phyloP scores from a whole-genome alignment of 1,140 invertebrate genomes.

The Nylanderia fulva region DNA sequence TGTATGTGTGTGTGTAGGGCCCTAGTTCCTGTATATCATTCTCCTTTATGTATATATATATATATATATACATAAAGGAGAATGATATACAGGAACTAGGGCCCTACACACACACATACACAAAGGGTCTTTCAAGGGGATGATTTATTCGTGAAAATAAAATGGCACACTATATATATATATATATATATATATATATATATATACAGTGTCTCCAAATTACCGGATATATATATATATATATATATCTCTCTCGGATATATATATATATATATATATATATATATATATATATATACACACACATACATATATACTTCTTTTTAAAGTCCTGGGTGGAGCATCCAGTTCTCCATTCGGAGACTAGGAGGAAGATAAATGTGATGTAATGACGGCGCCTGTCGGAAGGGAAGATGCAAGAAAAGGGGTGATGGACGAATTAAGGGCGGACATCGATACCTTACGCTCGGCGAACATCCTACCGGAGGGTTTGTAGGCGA shows the following conservation, averaged over 20 bases:
- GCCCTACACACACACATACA: no score
- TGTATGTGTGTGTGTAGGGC: not conserved
- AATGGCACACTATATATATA: no score
- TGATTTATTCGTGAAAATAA: no score
- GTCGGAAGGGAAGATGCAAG: constrained; percentile 38
- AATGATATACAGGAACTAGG: no score
- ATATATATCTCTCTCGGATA: not conserved
- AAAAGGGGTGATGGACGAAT: constrained; percentile 54
- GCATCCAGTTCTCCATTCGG: not conserved
- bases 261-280: not conserved
- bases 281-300: not conserved
- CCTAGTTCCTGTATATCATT: no score
- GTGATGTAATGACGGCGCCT: constrained; percentile 34
- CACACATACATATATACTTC: no score
- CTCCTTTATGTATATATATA: no score
- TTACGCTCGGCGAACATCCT: constrained; percentile 30
- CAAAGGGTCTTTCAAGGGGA: no score
- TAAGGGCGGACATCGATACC: constrained; percentile 55
- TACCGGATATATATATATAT: no score
- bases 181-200: no score
- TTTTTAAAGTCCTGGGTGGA: constrained; percentile 35
- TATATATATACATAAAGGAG: no score
- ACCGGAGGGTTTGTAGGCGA: constrained; percentile 37
- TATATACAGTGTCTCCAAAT: no score
- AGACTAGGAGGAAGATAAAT: constrained; percentile 43